phyloP scores from a whole-genome alignment of 35 echinoderm and acorn worm genomes.

The Acanthaster planci region DNA sequence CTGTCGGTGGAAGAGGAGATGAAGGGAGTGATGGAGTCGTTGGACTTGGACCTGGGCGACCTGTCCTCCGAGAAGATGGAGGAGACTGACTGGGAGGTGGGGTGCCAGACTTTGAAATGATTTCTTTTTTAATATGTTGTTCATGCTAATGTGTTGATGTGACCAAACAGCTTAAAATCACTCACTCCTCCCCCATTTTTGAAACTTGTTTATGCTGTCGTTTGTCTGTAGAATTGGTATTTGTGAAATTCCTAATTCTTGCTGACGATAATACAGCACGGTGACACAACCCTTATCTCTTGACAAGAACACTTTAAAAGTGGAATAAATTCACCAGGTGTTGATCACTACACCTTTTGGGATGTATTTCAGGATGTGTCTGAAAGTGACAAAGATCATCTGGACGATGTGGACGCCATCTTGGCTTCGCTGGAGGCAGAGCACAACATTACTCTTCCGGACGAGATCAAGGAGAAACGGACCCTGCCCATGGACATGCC shows the following conservation, averaged over 20 bases:
- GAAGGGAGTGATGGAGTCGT: slow-evolving; percentile 43
- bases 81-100: slow-evolving; percentile 92
- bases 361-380: slow-evolving; percentile 39
- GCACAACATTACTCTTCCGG: background rate
- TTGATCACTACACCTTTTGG: background rate
- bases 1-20: background rate
- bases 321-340: no score
- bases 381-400: slow-evolving; percentile 35
- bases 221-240: no score
- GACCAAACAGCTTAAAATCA: no score
- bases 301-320: no score
- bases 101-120: background rate
- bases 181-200: no score
- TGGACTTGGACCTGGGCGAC: slow-evolving; percentile 88
- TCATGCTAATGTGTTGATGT: no score
- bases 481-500: background rate
- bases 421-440: slow-evolving; percentile 36
- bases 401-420: slow-evolving; percentile 57
- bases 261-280: no score
- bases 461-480: slow-evolving; percentile 1
- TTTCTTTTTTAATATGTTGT: no score
- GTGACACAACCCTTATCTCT: no score
- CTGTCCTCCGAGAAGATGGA: slow-evolving; percentile 54
- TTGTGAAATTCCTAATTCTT: no score
- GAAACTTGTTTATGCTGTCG: no score